Base-by-base conservation (phyloP, 1,140 invertebrate genomes). In the Trialeurodes vaporariorum region DNA sequence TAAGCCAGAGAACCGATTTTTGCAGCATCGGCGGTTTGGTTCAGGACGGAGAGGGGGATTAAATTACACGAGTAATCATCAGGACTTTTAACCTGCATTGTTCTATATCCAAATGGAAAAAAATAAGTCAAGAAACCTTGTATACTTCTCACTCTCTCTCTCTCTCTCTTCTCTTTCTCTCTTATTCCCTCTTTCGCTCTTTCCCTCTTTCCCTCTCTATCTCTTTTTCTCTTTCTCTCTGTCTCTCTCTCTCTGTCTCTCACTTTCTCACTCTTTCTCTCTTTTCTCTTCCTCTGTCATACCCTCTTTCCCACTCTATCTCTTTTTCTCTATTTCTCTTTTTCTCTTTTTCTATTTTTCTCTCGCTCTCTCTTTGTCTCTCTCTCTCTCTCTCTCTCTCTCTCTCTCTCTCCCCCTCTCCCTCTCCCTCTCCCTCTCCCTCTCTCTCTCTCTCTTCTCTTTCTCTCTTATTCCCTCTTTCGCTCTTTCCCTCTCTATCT, bases 401-500 rank as follows among this genome's bases (percentile, higher is more conserved):
- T 12, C 49, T 11, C n/a, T 58, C 11, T 12, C n/a, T 58, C n/a
- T 58, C 49, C n/a, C 49, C 11, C 11, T 58, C 49, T 58, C n/a
- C 49, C n/a, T 58, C 49, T 58, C n/a, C 49, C n/a, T 58, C 49
- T 58, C n/a, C 49, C n/a, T 58, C 49, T 58, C n/a, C 49, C n/a
- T 58, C 49, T 58, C n/a, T 58, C n/a, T 58, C 49, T 58, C n/a
- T n/a, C n/a, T 58, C 49, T 58, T 58, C 49, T 58, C n/a, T 58
- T 58, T 58, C 49, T 58, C n/a, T n/a, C n/a, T 58, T n/a, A n/a
- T n/a, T n/a, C n/a, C n/a, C n/a, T n/a, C n/a, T n/a, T n/a, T n/a
- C n/a, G n/a, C n/a, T n/a, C n/a, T n/a, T n/a, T n/a, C n/a, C n/a
- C n/a, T n/a, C n/a, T n/a, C n/a, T n/a, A n/a, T n/a, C n/a, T n/a